A percentile compares a stretch with the other conserved stretches of the same genome.
phyloP scores from a whole-genome alignment of 2,797 vertebrate genomes.

The Catharus ustulatus region DNA sequence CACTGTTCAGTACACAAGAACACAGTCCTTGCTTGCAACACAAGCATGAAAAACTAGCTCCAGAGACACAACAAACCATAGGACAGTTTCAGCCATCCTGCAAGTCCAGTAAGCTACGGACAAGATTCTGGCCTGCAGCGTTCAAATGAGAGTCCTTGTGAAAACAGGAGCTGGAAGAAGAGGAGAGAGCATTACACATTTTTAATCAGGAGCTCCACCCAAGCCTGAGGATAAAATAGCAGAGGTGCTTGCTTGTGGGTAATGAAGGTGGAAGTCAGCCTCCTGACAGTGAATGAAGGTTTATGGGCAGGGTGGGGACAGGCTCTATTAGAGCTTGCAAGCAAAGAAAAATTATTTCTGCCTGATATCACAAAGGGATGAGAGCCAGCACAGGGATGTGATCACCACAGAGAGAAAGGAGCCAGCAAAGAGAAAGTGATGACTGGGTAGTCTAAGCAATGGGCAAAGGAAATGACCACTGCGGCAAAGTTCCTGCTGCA shows the following conservation, averaged over 20 bases:
- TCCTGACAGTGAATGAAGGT: slow-evolving; percentile 4
- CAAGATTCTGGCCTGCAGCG: neutral
- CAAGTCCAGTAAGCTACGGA: neutral
- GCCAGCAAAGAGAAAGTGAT: neutral
- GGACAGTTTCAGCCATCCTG: neutral
- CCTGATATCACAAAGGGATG: neutral
- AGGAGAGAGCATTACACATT: neutral
- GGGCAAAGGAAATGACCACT: neutral
- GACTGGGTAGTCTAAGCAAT: neutral
- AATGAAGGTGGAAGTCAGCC: slow-evolving; percentile 27
- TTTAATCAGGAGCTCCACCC: slow-evolving; percentile 49
- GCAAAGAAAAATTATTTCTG: slow-evolving; percentile 32
- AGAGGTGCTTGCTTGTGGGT: slow-evolving; percentile 26
- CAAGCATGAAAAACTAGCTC: neutral
- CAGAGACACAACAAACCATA: neutral
- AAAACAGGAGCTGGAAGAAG: slow-evolving; percentile 3
- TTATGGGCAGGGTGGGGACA: slow-evolving; percentile 38
- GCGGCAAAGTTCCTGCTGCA: slow-evolving; percentile 11
- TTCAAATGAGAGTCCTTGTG: neutral
- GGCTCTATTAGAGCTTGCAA: neutral
- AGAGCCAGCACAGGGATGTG: neutral
- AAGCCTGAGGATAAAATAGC: slow-evolving; percentile 45
- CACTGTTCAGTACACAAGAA: neutral
- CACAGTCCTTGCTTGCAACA: neutral
- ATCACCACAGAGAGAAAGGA: neutral